Percentiles rank a stretch among this genome's conserved stretches.
Conservation (phyloP, 1,140 invertebrate species). For the Calephelis virginiensis region DNA sequence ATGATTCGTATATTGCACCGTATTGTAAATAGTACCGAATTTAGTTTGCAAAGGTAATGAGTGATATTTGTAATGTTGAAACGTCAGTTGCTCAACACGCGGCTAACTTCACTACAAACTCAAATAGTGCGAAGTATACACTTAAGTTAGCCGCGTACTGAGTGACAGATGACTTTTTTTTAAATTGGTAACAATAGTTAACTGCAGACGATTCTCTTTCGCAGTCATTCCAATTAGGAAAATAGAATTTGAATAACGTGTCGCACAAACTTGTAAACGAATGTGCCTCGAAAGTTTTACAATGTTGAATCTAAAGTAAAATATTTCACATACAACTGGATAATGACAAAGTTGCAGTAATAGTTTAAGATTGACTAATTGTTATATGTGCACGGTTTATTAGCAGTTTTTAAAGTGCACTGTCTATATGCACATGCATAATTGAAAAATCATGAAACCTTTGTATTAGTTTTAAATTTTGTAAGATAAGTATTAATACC, state of each 20-base stretch:
- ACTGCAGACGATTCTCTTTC: conserved; percentile 27
- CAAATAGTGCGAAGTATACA: too few relatives aligned
- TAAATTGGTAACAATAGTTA: too few relatives aligned
- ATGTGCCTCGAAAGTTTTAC: conserved; percentile 27
- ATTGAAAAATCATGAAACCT: background rate
- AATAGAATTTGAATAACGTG: background rate
- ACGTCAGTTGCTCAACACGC: background rate
- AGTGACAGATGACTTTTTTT: too few relatives aligned
- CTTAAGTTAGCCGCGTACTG: background rate
- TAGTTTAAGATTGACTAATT: background rate
- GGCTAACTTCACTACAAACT: conserved; percentile 14
- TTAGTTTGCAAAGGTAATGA: conserved; percentile 25
- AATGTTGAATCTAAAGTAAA: conserved; percentile 12
- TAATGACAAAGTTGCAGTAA: background rate
- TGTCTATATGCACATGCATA: conserved; percentile 1
- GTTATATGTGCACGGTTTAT: conserved; percentile 2
- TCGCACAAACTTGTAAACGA: conserved; percentile 4
- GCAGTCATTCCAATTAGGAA: conserved; percentile 26
- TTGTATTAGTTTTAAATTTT: conserved; percentile 15
- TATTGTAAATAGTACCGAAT: conserved; percentile 16
- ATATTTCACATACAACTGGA: conserved; percentile 39
- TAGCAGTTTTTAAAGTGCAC: conserved; percentile 4
- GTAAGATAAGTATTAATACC: conserved; percentile 22
- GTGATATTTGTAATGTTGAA: conserved; percentile 23
- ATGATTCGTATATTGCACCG: conserved; percentile 24